Base-by-base conservation (phyloP, 2,797 vertebrate genomes). In the Urocyon cinereoargenteus region DNA sequence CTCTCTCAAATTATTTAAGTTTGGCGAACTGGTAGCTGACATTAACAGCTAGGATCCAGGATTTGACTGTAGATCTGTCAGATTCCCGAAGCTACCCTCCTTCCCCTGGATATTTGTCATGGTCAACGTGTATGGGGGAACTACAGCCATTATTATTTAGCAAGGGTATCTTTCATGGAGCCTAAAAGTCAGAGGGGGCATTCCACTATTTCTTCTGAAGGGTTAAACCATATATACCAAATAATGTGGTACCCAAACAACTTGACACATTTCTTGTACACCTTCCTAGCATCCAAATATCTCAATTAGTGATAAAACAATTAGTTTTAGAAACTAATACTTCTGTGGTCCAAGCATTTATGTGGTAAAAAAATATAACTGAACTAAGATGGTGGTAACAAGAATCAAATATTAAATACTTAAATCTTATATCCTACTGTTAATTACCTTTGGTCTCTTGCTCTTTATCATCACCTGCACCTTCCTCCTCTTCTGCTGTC, bases 371-470 rank as follows among this genome's bases (percentile, higher is more conserved):
- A 68, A 66, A 66, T n/a, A 14, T 59, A 82, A 40, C 11, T n/a
- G 55, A 91, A 90, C 55, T 34, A 93, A 86, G 55, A 81, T 77
- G 34, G 83, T 73, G 28, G 34, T 24, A 90, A 95, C 18, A 87
- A 86, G 28, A 92, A 90, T 77, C 16, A 92, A 68, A 72, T 34
- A 85, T n/a, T 53, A 73, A 83, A 31, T 7, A 26, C 40, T 85
- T 83, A 7, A 72, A 84, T 26, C 31, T 86, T 61, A 79, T 55
- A 73, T 66, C 5, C n/a, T 84, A 70, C 13, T 55, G 15, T 49
- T 34, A 86, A 57, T 97, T 91, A 97, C 93, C 96, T 97, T 2
- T 28, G 1, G 22, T 11, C 51, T 95, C 97, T 11, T 90, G 6
- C 2, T 84, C 22, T 2, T 15, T 18, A 49, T 81, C 84, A 15